These are phyloP conservation scores for Tenthredo livida DNA, from an alignment of 2,888 invertebrate species.

Conservation along the genomic window DNA sequence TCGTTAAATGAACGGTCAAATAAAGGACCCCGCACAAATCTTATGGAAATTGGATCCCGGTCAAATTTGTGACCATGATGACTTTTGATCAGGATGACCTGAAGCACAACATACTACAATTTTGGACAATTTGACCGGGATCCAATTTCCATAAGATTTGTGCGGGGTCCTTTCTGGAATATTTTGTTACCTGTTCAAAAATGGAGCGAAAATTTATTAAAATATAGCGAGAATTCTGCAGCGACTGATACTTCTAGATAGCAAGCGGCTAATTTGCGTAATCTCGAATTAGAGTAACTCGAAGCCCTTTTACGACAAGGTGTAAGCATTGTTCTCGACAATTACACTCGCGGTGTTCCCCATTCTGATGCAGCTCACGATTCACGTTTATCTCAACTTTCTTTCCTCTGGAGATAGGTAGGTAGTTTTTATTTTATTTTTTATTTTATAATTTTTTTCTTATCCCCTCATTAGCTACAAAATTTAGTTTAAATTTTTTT, in stretches of 20 bases:
- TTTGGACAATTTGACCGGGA: no score
- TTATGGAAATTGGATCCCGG: no score
- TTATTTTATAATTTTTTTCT: not conserved
- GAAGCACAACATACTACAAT: no score
- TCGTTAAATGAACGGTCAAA: no score
- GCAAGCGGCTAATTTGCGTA: constrained; percentile 25
- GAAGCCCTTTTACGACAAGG: constrained; percentile 37
- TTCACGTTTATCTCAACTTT: constrained; percentile 27
- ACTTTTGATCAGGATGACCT: no score
- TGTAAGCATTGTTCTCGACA: constrained; percentile 42
- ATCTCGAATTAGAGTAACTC: constrained; percentile 26
- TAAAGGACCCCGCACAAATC: no score
- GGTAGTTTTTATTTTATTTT: not conserved
- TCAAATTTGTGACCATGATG: no score
- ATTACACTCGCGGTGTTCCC: not conserved
- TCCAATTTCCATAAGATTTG: no score
- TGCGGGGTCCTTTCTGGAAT: no score
- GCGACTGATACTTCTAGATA: constrained; percentile 38
- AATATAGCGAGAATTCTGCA: not conserved
- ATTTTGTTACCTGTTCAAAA: not conserved
- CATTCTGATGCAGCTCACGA: constrained; percentile 29
- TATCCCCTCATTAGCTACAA: not conserved
- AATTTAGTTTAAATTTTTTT: not conserved
- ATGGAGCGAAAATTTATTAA: not conserved
- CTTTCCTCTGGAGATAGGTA: not conserved